Conservation (phyloP, 2,113 vertebrate species). For the Boulengeromyrus knoepffleri region DNA sequence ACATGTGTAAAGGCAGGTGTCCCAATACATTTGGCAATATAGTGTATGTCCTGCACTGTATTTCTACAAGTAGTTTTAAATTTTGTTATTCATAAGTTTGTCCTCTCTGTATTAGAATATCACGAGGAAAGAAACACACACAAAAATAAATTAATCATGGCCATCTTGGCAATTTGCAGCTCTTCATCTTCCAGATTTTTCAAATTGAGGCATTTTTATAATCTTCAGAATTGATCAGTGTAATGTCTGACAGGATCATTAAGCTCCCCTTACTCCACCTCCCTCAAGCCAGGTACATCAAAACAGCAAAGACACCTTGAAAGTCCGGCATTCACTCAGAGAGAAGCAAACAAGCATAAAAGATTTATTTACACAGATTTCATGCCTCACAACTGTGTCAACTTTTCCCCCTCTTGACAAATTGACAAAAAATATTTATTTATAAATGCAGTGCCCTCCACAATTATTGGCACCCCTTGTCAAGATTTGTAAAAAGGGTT, state of each 20-base stretch:
- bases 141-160: neutral
- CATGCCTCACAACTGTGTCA: neutral
- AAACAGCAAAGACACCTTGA: neutral
- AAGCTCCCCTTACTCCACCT: neutral
- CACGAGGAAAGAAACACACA: neutral
- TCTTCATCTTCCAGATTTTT: neutral
- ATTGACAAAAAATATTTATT: neutral
- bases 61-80: neutral
- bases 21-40: no score
- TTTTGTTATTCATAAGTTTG: neutral
- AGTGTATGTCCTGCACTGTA: neutral
- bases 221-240: conserved; percentile 7
- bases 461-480: no score
- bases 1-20: no score
- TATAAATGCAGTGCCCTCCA: neutral
- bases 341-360: neutral
- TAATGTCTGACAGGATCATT: conserved; percentile 4
- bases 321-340: neutral
- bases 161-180: neutral
- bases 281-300: neutral
- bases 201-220: neutral
- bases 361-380: conserved; percentile 1
- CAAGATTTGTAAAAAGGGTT: no score
- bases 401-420: neutral
- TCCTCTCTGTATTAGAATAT: neutral